Evolutionary conservation across 1,140 invertebrate genomes (phyloP).

Genomic region (Cardiocondyla obscurior): DNA sequence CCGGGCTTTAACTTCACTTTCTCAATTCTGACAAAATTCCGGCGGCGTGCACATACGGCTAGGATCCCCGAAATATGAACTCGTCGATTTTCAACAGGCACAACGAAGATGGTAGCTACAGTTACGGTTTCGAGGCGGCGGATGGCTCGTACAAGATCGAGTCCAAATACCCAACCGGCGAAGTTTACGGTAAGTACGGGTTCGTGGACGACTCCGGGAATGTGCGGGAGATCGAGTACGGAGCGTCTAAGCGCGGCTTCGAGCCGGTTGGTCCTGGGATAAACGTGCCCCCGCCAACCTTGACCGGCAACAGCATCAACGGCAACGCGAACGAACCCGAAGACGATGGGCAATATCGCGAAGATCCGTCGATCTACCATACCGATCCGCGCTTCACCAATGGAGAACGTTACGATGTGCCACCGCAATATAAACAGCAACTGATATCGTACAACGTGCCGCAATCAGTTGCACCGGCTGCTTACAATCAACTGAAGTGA

Average conservation of each 20-base stretch:
- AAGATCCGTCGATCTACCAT: slow-evolving; percentile 91
- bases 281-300: slow-evolving; percentile 90
- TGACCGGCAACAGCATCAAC: slow-evolving; percentile 81
- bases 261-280: slow-evolving; percentile 90
- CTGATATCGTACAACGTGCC: slow-evolving; percentile 19
- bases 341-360: slow-evolving; percentile 92
- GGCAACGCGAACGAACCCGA: slow-evolving; percentile 85
- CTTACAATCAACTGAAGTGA: slow-evolving; percentile 49
- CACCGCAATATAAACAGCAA: slow-evolving; percentile 52
- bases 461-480: background rate
- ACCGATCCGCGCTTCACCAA: slow-evolving; percentile 89
- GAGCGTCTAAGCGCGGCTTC: slow-evolving; percentile 90
- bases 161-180: slow-evolving; percentile 92
- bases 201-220: slow-evolving; percentile 92
- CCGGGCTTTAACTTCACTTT: background rate
- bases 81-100: slow-evolving; percentile 83
- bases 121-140: slow-evolving; percentile 94
- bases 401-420: slow-evolving; percentile 79
- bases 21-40: background rate
- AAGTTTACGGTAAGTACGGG: slow-evolving; percentile 92
- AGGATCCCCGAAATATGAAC: background rate
- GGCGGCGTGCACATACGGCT: too few relatives aligned
- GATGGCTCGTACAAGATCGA: slow-evolving; percentile 97
- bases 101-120: slow-evolving; percentile 94
- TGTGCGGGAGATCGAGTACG: slow-evolving; percentile 89